These are phyloP conservation scores for Pachycephus smyrnensis DNA, from an alignment of 2,888 invertebrate genomes.

Conservation along the genomic window DNA sequence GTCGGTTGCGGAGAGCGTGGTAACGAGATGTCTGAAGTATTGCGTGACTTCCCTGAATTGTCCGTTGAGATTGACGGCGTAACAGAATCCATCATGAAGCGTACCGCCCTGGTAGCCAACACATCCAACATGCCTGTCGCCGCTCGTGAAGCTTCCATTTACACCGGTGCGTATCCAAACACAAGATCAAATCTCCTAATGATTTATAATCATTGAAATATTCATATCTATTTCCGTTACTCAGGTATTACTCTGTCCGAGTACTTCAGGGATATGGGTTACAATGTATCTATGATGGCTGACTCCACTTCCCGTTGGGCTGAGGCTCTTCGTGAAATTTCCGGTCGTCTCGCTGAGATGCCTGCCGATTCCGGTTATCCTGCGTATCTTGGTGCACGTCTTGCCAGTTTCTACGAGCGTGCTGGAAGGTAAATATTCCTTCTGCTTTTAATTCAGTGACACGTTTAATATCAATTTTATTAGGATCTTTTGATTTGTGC, in stretches of 20 bases:
- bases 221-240: constrained; percentile 4
- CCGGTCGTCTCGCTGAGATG: constrained; percentile 99
- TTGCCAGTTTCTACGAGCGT: constrained; percentile 99
- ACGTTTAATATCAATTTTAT: not conserved
- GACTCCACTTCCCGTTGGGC: constrained; percentile 99
- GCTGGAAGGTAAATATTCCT: constrained; percentile 76
- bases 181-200: constrained; percentile 10
- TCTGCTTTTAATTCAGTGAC: not conserved
- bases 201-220: not conserved
- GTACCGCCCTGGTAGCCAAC: constrained; percentile 98
- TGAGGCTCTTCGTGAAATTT: constrained; percentile 99
- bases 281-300: constrained; percentile 99
- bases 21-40: constrained; percentile 99
- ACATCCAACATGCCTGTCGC: constrained; percentile 99
- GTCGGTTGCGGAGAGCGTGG: constrained; percentile 99
- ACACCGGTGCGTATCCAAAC: constrained; percentile 78
- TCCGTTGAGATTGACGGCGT: constrained; percentile 97
- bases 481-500: not conserved
- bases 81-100: constrained; percentile 99
- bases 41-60: constrained; percentile 98
- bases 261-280: constrained; percentile 99
- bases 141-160: constrained; percentile 99
- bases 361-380: constrained; percentile 99
- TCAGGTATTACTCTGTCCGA: constrained; percentile 98
- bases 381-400: constrained; percentile 96